Base-by-base conservation (phyloP, 2,888 invertebrate species). In the Anoncus sp. region DNA sequence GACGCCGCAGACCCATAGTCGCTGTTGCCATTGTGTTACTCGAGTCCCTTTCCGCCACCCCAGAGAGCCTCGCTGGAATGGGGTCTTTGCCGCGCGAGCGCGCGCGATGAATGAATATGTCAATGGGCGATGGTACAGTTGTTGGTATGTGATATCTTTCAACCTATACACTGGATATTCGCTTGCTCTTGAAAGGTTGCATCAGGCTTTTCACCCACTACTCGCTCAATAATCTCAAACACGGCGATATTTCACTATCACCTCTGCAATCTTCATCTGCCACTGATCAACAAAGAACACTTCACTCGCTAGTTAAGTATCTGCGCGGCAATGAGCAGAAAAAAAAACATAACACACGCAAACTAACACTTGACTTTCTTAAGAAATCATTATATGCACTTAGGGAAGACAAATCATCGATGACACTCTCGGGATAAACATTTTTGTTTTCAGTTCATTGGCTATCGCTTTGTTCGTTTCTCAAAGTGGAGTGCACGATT, bases 1-100 rank as follows among this genome's bases (percentile, higher is more conserved):
- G 89, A 66, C 91, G 89, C 67, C 91, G 90, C 27, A 91, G 84
- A 59, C 91, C 91, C 91, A 90, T 91, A 77, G 90, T 90, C 67
- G 89, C 90, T 69, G 89, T 90, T 35, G 91, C 90, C 91, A 91
- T 91, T 82, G 66, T 82, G 66, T 82, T 55, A 76, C 55, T 73
- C 59, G 31, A 7, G 31, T 7, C 31, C 31, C 31, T 7, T 31
- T 27, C 55, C 55, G 53, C n/a, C 24, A 27, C 55, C 53, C n/a
- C 24, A 27, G 47, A 9, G 27, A 47, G 60, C 43, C 51, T 60
- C 31, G 35, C 10, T 53, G 40, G 27, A 43, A 71, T 57, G 62
- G 47, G 38, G 55, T 71, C 67, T 62, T 67, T 14, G 40, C 31
- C 7, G n/a, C 31, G 31, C 31, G 31, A 31, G 4, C 31, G 4